Evolutionary conservation across 64 coral and sea anemone genomes (phyloP), one percentile per base, ranked within the genome.

Genomic region (Porites lutea): DNA sequence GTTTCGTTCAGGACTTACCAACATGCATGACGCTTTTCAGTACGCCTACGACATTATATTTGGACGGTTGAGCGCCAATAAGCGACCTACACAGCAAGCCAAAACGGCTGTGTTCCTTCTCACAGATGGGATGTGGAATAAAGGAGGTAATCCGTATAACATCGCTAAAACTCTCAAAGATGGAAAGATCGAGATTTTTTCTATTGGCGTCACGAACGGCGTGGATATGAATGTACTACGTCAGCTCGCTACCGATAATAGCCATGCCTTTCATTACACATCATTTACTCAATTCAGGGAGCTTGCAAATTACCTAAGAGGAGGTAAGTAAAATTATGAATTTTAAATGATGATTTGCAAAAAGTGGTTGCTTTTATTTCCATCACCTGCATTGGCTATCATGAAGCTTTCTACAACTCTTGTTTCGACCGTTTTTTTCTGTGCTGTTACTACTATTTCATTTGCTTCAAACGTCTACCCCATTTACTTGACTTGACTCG

Each of bases 51-150:
- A 94, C 45, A 97, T 97, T 37, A 82, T 97, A 18, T 97, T 94
- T 47, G 95, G 95, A 15, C 52, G 51, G 10, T 74, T 91, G 58
- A 97, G 92, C 27, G 92, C 51, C 8, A 74, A 82, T 50, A 97
- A 97, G 49, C 86, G 95, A 16, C 82, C 83, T 16, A 82, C 71
- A 11, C 65, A 87, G 20, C 88, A 87, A 22, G 95, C 69, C 16
- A 97, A 97, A 68, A 97, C 95, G 0, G 54, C 92, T 4, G 92
- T 97, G 3, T 94, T 97, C 74, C 78, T 97, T 50, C 67, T 97
- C 16, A 97, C 95, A 15, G 95, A 97, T 61, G 95, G 95, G 2
- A 62, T 94, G 49, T 97, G 95, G 95, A 97, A 97, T 22, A 8
- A 13, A 2, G 92, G 92, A 1, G 95, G 95, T 21, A 48, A 92